Percentiles rank a stretch among this genome's conserved stretches.
phyloP scores from a whole-genome alignment of 2,888 invertebrate species.

The Drosophila robusta region DNA sequence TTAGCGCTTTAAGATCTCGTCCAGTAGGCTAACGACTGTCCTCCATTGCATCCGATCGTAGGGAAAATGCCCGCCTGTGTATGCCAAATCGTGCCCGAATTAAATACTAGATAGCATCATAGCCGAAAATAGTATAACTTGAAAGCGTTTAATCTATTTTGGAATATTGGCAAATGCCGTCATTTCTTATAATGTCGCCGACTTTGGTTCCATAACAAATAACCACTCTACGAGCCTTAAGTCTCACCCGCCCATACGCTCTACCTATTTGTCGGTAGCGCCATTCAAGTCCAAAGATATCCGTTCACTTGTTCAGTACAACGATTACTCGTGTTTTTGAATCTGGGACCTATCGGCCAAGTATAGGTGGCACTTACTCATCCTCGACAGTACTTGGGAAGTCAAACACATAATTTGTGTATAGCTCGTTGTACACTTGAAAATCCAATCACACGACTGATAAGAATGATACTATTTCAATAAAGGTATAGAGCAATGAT shows the following conservation, averaged over 20 bases:
- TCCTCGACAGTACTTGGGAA: slow-evolving; percentile 1
- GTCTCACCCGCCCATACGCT: background rate
- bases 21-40: too few relatives aligned
- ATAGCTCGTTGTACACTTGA: slow-evolving; percentile 44
- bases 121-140: slow-evolving; percentile 10
- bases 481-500: slow-evolving; percentile 24
- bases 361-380: slow-evolving; percentile 52
- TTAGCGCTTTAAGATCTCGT: background rate
- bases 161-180: slow-evolving; percentile 12
- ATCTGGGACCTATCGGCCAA: slow-evolving; percentile 32
- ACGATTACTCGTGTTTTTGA: slow-evolving; percentile 63
- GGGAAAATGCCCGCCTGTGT: background rate
- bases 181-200: slow-evolving; percentile 23
- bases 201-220: slow-evolving; percentile 1
- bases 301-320: slow-evolving; percentile 31
- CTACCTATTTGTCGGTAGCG: slow-evolving; percentile 25
- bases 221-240: background rate
- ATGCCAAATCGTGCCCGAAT: slow-evolving; percentile 6
- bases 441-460: slow-evolving; percentile 49
- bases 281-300: slow-evolving; percentile 39
- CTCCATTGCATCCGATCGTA: background rate
- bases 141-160: slow-evolving; percentile 10
- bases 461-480: slow-evolving; percentile 51
- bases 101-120: background rate
- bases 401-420: slow-evolving; percentile 21